phyloP scores from a whole-genome alignment of 2,113 vertebrate species.

The Prietella phreatophila region DNA sequence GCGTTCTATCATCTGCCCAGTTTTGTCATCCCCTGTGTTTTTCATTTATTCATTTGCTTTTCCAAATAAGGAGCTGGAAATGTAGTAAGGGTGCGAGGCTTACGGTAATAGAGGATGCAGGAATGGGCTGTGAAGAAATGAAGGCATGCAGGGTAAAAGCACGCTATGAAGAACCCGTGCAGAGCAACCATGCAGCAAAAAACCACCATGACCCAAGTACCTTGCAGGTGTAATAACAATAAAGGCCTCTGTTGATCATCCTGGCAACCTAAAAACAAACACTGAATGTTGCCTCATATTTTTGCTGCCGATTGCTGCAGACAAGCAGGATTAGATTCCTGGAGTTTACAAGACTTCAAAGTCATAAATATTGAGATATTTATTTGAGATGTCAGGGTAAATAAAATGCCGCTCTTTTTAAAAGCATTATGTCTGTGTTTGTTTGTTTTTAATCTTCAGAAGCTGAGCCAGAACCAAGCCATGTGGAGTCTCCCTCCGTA shows the following conservation, averaged over 20 bases:
- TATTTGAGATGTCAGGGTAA: neutral
- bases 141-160: constrained; percentile 1
- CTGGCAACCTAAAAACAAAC: constrained; percentile 13
- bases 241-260: neutral
- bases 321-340: constrained; percentile 6
- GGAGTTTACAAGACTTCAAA: constrained; percentile 7
- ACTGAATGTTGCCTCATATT: neutral
- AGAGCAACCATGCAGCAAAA: neutral
- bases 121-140: neutral
- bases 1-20: constrained; percentile 21
- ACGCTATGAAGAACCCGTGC: neutral
- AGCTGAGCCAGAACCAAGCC: constrained; percentile 69
- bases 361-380: constrained; percentile 13
- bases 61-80: constrained; percentile 32
- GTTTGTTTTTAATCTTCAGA: constrained; percentile 66
- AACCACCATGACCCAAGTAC: neutral
- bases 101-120: constrained; percentile 22
- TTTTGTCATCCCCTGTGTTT: constrained; percentile 36
- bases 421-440: constrained; percentile 26
- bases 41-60: constrained; percentile 43
- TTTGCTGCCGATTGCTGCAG: constrained; percentile 3
- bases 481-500: constrained; percentile 46
- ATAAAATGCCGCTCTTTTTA: neutral
- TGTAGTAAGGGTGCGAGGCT: constrained; percentile 17
- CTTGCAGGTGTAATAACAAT: constrained; percentile 12